Evolutionary conservation across 2,888 invertebrate genomes (phyloP), one percentile per base, ranked within the genome.

Genomic region (Amaurobius ferox): DNA sequence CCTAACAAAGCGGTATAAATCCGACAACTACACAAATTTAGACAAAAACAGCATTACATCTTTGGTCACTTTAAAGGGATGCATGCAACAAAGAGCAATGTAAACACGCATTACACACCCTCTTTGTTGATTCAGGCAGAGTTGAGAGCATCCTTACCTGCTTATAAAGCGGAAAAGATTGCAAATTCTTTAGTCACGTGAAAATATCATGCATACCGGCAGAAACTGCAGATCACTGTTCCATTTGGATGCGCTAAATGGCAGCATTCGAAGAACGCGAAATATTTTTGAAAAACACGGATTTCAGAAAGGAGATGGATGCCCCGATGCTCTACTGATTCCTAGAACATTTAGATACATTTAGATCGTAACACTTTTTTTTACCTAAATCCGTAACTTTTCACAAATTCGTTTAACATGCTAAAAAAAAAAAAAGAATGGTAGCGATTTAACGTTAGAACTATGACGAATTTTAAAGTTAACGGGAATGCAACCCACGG

Each of bases 271-370:
- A 26, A 28, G 68, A 78, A 78, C 66, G 77, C 48, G 35, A 48
- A 44, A 26, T 30, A 23, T 55, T 55, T 55, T 55, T 1, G 39
- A 35, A 30, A 40, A 29, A 68, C 23, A 44, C 5, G n/a, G n/a
- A n/a, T n/a, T n/a, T n/a, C n/a, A 16, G n/a, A 39, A 29, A 23
- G 7, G 19, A 13, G n/a, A n/a, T 11, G n/a, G 39, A 29, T 68
- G 77, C 48, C 68, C 66, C 11, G 55, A 71, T 68, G 70, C 78
- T 62, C 70, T 30, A 62, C 62, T 78, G 68, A n/a, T 16, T n/a
- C 30, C 19, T 44, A 44, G 3, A 44, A 7, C 23, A 19, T 11
- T 48, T 19, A 48, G 35, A 7, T 35, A 35, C 5, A 35, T 35
- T 35, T 35, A 9, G 35, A 35, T 35, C 5, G n/a, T n/a, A n/a